Conservation (phyloP, 2,113 vertebrate species). For the Drymodes brunneopygia region DNA sequence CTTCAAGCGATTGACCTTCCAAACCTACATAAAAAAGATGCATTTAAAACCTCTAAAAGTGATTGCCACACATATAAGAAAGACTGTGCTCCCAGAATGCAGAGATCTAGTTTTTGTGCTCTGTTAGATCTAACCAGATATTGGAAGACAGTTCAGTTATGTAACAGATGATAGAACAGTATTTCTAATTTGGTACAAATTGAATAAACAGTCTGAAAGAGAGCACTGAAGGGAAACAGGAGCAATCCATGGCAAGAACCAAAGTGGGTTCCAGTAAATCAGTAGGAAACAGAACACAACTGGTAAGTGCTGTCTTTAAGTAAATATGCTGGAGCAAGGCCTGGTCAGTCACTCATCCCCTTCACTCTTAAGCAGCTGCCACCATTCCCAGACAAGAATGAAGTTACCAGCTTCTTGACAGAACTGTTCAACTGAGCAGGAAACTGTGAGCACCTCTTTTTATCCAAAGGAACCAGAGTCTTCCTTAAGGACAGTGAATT, state of each 20-base stretch:
- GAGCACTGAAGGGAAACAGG: neutral
- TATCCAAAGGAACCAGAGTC: neutral
- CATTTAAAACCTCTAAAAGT: neutral
- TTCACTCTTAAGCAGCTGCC: neutral
- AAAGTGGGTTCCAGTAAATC: neutral
- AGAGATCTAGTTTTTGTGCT: neutral
- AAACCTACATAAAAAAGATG: constrained; percentile 70
- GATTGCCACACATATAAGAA: neutral
- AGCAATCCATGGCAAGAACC: neutral
- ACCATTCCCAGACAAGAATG: neutral
- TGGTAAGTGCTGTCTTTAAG: neutral
- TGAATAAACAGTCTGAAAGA: neutral
- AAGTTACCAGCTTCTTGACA: neutral
- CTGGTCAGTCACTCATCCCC: neutral
- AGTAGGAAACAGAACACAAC: neutral
- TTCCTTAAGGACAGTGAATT: neutral
- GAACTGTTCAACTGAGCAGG: neutral
- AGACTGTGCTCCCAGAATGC: neutral
- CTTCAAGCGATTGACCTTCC: constrained; percentile 84
- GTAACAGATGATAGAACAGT: neutral
- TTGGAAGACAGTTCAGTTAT: neutral
- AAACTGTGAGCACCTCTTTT: neutral
- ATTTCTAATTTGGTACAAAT: neutral
- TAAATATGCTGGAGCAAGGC: neutral
- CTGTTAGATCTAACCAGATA: neutral